Evolutionary conservation across 92 coral and sea anemone species (phyloP).

Genomic region (Porites rus): DNA sequence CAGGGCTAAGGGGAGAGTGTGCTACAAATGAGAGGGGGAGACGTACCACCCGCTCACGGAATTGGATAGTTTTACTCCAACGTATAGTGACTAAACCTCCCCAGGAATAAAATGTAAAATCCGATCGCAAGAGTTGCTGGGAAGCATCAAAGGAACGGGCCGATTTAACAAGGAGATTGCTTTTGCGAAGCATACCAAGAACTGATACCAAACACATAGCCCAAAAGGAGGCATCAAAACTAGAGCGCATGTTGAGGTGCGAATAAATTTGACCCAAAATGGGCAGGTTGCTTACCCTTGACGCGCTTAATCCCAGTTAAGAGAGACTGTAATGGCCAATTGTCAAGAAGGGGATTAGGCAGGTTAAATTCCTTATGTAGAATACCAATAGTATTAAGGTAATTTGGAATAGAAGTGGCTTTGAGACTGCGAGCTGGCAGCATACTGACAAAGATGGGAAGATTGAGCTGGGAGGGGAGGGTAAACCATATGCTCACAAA

Average conservation of each 20-base stretch:
- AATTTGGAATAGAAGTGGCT: too few relatives aligned
- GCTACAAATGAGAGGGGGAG: neutral
- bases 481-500: neutral
- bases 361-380: too few relatives aligned
- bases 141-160: neutral
- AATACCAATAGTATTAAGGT: too few relatives aligned
- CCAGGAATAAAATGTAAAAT: neutral
- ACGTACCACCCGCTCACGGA: conserved; percentile 15
- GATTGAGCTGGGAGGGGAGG: neutral
- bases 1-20: conserved; percentile 1
- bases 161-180: conserved; percentile 14
- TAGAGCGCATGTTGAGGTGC: neutral
- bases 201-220: conserved; percentile 2
- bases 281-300: neutral
- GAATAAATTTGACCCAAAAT: neutral
- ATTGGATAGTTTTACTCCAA: conserved; percentile 18
- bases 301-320: neutral
- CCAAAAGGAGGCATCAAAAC: conserved; percentile 8
- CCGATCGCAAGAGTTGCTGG: conserved; percentile 10
- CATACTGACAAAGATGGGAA: neutral
- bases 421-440: neutral
- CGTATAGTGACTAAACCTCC: neutral
- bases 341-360: neutral
- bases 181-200: conserved; percentile 5
- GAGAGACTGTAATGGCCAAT: neutral